Base-by-base conservation (phyloP, 1,140 invertebrate genomes). In the Heliconius hermathena region DNA sequence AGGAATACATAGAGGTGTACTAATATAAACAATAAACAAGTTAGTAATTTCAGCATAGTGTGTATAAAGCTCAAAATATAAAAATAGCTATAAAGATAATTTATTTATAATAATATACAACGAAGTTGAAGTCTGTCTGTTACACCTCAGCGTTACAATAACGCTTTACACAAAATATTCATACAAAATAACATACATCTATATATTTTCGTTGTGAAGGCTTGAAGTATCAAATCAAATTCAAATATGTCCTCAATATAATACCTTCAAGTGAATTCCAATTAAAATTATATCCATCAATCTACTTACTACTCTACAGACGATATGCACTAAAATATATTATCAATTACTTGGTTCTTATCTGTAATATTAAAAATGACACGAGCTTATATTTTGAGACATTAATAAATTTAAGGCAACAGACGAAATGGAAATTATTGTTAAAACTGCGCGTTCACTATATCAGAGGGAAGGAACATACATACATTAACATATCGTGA, bases 401-500 rank as follows among this genome's bases (percentile, higher is more conserved):
- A 80, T 87, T 38, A 86, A 83, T 85, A 83, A 89, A 89, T 85
- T 86, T 89, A 92, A 92, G 90, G 89, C 90, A 92, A 90, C 87
- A 89, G 81, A 85, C 81, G 73, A 82, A 83, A 77, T 82, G 74
- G 78, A 79, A 81, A 81, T 76, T 83, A 83, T 87, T 83, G 83
- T 85, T 80, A 85, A 79, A 88, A 54, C 72, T 8, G 54, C 49
- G 72, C 77, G 79, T 16, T 26, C 29, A 13, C 26, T 11, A 22
- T 36, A 57, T n/a, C 41, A 46, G 60, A 78, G 38, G 49, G n/a
- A 46, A 73, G 29, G 52, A 46, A 46, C 29, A 29, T 33, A 33
- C 18, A 57, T 57, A 57, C 2, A n/a, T 57, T 60, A 60, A 11
- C 3, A 60, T 60, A 60, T 22, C 20, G 1, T 22, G 20, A 60